These are phyloP conservation scores for Calidris pugnax DNA, from an alignment of 2,113 vertebrate genomes.

Conservation along the genomic window DNA sequence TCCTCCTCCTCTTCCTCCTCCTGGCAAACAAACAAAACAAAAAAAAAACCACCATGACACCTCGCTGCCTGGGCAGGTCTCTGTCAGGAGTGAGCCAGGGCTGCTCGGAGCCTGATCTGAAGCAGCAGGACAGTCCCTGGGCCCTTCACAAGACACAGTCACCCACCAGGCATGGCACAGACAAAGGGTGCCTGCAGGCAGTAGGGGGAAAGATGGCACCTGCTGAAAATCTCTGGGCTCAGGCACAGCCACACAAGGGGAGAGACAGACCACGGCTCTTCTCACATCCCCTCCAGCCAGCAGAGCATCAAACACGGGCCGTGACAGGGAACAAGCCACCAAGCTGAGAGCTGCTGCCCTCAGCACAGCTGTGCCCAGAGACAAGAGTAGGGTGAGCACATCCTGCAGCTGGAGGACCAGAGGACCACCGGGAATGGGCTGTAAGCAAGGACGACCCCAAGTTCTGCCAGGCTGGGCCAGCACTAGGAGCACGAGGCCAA, in stretches of 20 bases:
- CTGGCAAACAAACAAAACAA: slow-evolving; percentile 10
- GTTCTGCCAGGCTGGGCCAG: not conserved
- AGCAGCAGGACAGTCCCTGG: not conserved
- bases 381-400: no score
- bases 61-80: not conserved
- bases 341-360: not conserved
- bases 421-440: not conserved
- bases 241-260: not conserved
- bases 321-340: not conserved
- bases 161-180: not conserved
- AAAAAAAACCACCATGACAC: not conserved
- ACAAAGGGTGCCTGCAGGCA: not conserved
- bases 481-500: not conserved
- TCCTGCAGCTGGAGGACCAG: not conserved
- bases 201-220: not conserved
- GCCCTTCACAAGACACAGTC: not conserved
- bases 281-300: not conserved
- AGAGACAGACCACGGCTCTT: not conserved
- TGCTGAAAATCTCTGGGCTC: not conserved
- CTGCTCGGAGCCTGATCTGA: not conserved
- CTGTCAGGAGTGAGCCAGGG: not conserved
- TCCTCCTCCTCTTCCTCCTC: slow-evolving; percentile 57
- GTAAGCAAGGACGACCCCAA: not conserved
- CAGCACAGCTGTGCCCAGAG: not conserved
- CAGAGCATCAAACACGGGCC: not conserved